Base-by-base conservation (phyloP, 2,113 vertebrate species). In the Megaleporinus macrocephalus region DNA sequence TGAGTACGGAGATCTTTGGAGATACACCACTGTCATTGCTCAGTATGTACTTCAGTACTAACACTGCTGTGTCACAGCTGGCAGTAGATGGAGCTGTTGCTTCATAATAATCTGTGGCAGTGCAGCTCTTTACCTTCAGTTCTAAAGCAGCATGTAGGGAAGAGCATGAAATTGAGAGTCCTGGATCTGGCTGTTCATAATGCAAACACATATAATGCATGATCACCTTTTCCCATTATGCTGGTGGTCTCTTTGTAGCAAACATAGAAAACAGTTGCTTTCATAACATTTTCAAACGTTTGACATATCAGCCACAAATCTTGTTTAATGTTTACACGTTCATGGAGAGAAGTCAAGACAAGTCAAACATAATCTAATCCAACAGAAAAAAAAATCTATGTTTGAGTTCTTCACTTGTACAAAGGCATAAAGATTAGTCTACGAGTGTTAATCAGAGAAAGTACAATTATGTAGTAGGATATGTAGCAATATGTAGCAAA, bases 61-160 rank as follows among this genome's bases (percentile, higher is more conserved):
- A 12, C 53, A 27, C 2, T 75, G 9, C 51, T 59, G 24, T 26
- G 27, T 49, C 20, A 15, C 4, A 61, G 44, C 2, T 30, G 57
- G 1, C 81, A 69, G 44, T 76, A 86, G 85, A 68, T 81, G 81
- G 81, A 11, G 78, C 18, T 69, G 33, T 83, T 83, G 85, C 62
- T 68, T 73, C 13, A 69, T 68, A 22, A 63, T 73, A 30, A 22
- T 30, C 24, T 61, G 62, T 69, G 15, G 18, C 41, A 62, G 26
- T 24, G 16, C 26, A 44, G 41, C 41, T 11, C 41, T 44, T 9
- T 44, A 44, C 41, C 41, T 44, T 44, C 41, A 44, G 41, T 5
- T 44, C 41, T 44, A 44, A 44, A 65, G 10, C 26, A 9, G 15
- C 63, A 18, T 66, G 14, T 27, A 63, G 18, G 14, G 29, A 2